Conservation (phyloP, 2,113 vertebrate genomes). For the Tichodroma muraria region DNA sequence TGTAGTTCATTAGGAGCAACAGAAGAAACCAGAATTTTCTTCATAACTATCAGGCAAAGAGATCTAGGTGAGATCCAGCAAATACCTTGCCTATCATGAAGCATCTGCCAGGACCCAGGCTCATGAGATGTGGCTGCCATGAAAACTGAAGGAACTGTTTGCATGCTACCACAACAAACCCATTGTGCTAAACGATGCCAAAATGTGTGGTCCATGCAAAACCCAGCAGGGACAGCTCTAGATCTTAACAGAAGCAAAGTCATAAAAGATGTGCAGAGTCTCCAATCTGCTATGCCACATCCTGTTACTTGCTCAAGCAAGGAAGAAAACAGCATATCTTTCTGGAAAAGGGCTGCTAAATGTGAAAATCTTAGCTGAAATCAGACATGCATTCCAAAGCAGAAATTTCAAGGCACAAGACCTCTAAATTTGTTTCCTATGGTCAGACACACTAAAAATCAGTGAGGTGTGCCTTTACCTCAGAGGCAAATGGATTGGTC, state of each 20-base stretch:
- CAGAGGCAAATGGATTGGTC: not conserved
- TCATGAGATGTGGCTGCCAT: not conserved
- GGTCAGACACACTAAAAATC: not conserved
- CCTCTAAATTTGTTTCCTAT: not conserved
- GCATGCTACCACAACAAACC: not conserved
- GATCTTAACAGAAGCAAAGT: not conserved
- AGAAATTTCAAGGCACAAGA: not conserved
- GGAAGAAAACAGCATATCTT: not conserved
- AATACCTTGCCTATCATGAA: not conserved
- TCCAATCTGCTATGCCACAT: not conserved
- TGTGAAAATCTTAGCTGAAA: not conserved
- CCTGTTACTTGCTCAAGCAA: not conserved
- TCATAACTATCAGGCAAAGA: not conserved
- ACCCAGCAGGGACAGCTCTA: not conserved
- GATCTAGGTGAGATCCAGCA: not conserved
- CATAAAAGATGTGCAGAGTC: not conserved
- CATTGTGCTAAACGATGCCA: not conserved
- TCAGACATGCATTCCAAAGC: not conserved
- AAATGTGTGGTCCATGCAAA: not conserved
- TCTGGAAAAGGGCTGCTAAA: not conserved
- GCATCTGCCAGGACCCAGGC: not conserved
- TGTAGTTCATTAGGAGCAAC: not conserved
- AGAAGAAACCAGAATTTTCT: not conserved
- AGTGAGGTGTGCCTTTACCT: not conserved
- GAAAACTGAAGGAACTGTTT: not conserved